Conservation (phyloP, 2,113 vertebrate species). For the Corapipo altera region DNA sequence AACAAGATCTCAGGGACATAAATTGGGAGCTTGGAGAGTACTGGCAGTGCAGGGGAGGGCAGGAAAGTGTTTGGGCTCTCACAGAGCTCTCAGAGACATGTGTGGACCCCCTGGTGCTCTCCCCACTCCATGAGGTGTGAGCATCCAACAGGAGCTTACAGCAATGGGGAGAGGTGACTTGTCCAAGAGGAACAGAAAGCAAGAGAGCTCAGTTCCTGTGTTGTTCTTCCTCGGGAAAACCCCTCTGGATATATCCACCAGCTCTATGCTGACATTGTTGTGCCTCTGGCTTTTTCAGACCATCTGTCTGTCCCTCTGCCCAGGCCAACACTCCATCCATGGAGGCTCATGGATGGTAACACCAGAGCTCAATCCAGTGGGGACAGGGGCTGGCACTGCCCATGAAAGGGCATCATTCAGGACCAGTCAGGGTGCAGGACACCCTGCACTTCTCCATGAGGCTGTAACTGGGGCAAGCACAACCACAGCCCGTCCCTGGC, state of each 20-base stretch:
- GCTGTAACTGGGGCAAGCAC: background rate
- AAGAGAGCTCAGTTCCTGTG: background rate
- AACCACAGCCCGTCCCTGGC: background rate
- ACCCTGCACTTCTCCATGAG: background rate
- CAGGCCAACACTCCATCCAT: accelerated
- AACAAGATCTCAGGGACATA: background rate
- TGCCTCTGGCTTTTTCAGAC: background rate
- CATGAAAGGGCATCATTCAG: accelerated
- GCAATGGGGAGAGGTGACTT: background rate
- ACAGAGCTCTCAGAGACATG: background rate
- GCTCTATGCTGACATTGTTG: accelerated
- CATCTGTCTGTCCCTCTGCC: background rate
- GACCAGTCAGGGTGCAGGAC: background rate
- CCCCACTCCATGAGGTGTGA: background rate
- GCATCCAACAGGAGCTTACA: background rate
- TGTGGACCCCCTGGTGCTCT: background rate
- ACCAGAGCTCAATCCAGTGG: accelerated
- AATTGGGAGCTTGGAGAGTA: background rate
- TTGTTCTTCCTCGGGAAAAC: background rate
- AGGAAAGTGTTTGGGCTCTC: background rate
- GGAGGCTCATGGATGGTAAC: background rate
- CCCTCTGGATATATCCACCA: background rate
- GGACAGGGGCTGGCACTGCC: background rate
- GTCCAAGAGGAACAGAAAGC: accelerated
- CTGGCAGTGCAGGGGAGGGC: background rate